Percentiles rank a stretch among this genome's conserved stretches.
Evolutionary conservation across 1,140 invertebrate species (phyloP).

Genomic region (Chlorops oryzae): DNA sequence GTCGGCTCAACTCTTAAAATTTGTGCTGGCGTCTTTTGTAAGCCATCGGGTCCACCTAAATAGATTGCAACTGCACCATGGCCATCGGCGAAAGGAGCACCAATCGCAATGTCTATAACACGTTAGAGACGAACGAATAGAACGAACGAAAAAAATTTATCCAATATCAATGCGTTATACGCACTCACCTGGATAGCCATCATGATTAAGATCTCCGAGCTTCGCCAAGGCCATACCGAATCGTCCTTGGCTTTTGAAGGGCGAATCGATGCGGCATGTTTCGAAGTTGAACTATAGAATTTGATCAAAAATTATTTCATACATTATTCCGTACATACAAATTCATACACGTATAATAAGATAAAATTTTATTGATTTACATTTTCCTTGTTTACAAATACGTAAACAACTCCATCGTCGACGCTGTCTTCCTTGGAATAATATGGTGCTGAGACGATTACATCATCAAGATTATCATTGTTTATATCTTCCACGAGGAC

Average conservation of each 20-base stretch:
- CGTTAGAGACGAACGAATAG: too few species aligned
- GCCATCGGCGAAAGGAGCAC: constrained; percentile 55
- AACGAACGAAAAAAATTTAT: too few species aligned
- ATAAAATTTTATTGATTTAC: constrained; percentile 26
- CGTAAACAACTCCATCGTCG: constrained; percentile 53
- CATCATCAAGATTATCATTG: constrained; percentile 59
- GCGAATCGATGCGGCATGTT: not conserved
- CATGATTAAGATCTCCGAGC: constrained; percentile 12
- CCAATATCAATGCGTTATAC: too few species aligned
- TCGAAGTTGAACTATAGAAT: constrained; percentile 6
- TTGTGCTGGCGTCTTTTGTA: constrained; percentile 48
- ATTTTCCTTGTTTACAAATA: constrained; percentile 48
- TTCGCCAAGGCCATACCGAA: constrained; percentile 7
- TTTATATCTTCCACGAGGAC: constrained; percentile 63
- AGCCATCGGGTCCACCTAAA: constrained; percentile 52
- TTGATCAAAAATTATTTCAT: constrained; percentile 8
- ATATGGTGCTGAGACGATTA: constrained; percentile 70
- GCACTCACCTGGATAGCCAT: constrained; percentile 11
- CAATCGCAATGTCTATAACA: constrained; percentile 53
- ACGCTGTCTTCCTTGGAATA: constrained; percentile 48
- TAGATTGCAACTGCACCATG: constrained; percentile 60
- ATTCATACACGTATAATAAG: too few species aligned
- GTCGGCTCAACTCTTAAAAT: constrained; percentile 26
- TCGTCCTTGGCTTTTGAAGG: not conserved
- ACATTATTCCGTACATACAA: too few species aligned